Conservation (phyloP, 2,797 vertebrate species). For the Megaceryle alcyon region DNA sequence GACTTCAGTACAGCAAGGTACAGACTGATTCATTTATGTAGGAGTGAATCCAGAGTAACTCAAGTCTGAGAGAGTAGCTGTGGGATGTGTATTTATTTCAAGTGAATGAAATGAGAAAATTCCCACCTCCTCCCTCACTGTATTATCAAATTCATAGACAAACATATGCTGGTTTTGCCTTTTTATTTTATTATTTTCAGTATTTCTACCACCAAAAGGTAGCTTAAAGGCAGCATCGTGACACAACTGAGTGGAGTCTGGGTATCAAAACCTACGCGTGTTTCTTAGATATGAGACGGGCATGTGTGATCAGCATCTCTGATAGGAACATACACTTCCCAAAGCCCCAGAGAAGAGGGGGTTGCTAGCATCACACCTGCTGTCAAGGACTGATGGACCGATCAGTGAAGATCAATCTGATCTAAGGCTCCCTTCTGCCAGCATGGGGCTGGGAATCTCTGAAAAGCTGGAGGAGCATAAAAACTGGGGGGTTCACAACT, state of each 20-base stretch:
- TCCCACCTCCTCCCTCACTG: background rate
- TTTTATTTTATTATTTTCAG: background rate
- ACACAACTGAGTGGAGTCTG: background rate
- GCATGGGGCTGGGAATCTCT: rapidly evolving
- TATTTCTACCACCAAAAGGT: background rate
- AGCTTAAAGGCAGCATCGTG: background rate
- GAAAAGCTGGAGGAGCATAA: background rate
- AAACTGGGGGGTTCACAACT: rapidly evolving
- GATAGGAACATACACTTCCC: background rate
- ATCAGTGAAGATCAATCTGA: background rate
- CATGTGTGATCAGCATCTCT: background rate
- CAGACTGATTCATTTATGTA: background rate
- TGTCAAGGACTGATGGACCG: background rate
- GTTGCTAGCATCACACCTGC: rapidly evolving
- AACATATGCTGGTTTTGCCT: background rate
- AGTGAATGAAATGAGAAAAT: background rate
- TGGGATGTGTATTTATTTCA: background rate
- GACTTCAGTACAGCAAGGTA: background rate
- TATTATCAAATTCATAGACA: background rate
- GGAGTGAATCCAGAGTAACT: background rate
- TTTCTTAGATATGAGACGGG: background rate
- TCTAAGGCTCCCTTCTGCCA: background rate
- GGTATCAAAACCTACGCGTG: background rate
- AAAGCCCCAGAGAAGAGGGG: background rate
- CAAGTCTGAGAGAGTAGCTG: background rate